Percentiles rank a stretch among this genome's conserved stretches.
These are phyloP conservation scores for Norana najaformis DNA, from an alignment of 2,888 invertebrate genomes.

Conservation along the genomic window DNA sequence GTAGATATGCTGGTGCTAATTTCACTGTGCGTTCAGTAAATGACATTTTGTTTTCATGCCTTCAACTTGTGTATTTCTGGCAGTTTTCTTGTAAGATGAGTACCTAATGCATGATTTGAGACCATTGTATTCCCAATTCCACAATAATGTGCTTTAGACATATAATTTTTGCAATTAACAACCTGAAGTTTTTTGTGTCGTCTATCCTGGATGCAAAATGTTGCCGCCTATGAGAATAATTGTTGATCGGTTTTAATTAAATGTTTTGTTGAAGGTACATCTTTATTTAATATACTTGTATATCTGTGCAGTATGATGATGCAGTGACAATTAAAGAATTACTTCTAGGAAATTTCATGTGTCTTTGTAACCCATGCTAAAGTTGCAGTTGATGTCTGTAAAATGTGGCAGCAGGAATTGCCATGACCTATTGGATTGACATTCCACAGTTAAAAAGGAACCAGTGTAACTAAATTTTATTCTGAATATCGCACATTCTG, in stretches of 20 bases:
- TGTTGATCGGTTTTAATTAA: too few relatives aligned
- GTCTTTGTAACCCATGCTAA: neutral
- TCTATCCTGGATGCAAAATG: neutral
- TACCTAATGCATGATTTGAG: neutral
- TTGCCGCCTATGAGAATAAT: neutral
- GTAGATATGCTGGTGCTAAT: neutral
- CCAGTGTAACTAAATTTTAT: neutral
- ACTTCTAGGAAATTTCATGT: neutral
- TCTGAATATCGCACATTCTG: neutral
- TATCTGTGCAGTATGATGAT: neutral
- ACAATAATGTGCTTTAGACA: neutral
- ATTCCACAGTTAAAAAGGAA: neutral
- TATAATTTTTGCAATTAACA: too few relatives aligned
- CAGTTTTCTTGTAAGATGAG: neutral
- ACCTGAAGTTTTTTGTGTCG: neutral
- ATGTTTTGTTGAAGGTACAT: neutral
- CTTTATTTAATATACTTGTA: neutral
- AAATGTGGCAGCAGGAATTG: neutral
- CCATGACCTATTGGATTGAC: neutral
- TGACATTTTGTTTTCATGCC: neutral
- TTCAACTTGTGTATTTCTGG: neutral
- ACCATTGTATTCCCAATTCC: neutral
- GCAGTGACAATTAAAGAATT: neutral
- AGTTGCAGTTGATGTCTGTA: neutral
- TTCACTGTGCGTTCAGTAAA: neutral